A percentile compares a stretch with the other conserved stretches of the same genome.
These are phyloP conservation scores for Microcaecilia unicolor DNA, from an alignment of 2,797 vertebrate genomes.

Conservation along the genomic window DNA sequence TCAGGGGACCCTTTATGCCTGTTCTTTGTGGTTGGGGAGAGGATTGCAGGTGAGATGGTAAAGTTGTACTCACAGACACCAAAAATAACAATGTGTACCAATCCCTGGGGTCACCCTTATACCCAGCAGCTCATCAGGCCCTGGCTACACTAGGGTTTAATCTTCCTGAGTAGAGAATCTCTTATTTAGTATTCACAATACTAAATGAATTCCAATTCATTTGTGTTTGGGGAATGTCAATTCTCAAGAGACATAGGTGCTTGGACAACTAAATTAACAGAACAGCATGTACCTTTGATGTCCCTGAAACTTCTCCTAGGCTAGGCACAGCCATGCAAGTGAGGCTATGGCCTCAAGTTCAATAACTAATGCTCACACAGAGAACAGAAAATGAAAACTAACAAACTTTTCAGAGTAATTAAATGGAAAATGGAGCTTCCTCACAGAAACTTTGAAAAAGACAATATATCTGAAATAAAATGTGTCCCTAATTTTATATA, in stretches of 20 bases:
- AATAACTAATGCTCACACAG: slow-evolving; percentile 16
- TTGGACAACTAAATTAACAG: slow-evolving; percentile 17
- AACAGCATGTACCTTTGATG: slow-evolving; percentile 17
- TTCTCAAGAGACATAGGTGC: neutral
- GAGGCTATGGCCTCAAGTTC: slow-evolving; percentile 25
- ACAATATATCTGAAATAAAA: no score
- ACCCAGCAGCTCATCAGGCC: no score
- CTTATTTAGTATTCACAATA: neutral
- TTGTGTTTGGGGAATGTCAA: neutral
- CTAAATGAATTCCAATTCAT: slow-evolving; percentile 1
- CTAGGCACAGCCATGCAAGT: slow-evolving; percentile 22
- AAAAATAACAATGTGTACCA: no score
- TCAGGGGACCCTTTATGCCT: no score
- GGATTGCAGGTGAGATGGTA: no score
- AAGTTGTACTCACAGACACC: no score
- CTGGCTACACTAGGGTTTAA: no score
- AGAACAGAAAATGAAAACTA: slow-evolving; percentile 21
- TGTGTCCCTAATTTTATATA: neutral
- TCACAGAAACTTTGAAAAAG: neutral
- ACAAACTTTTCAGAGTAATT: slow-evolving; percentile 12
- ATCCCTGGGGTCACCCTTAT: no score
- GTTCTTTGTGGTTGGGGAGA: no score
- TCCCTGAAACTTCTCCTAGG: slow-evolving; percentile 18
- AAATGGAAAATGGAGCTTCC: slow-evolving; percentile 2
- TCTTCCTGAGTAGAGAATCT: no score